Evolutionary conservation across 1,140 invertebrate genomes (phyloP), one percentile per base, ranked within the genome.

Genomic region (Rhagoletis pomonella): DNA sequence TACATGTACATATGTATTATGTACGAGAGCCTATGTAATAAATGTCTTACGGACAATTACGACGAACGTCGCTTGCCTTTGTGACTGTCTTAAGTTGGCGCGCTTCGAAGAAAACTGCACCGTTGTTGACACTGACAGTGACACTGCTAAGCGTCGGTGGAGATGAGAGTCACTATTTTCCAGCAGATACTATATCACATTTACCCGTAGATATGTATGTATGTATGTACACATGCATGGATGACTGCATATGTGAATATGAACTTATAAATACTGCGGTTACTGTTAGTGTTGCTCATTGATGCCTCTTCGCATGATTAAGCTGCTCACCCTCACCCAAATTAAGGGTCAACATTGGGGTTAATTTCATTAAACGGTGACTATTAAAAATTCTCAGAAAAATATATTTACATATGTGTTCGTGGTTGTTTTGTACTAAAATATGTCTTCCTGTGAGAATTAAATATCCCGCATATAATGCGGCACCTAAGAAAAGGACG

Each of bases 111-210:
- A 81, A 81, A 81, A 7, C 55, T 81, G 47, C 73, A 81, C 44
- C 73, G 47, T 47, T 55, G 73, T 7, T 81, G 73, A 55, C 73
- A 81, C 73, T 81, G 47, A 55, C 73, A 81, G 47, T 81, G 73
- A 81, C 73, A 81, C 44, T 58, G 73, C 55, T 58, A 81, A 81
- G 14, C n/a, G 50, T 55, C 55, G 14, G 73, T n/a, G 17, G 14
- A 10, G 73, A 81, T 55, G 73, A 19, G 50, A 19, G 17, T 81
- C 47, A 81, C 73, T 55, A 55, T 81, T 81, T 19, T 17, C 44
- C 73, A 81, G n/a, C n/a, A n/a, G n/a, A n/a, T n/a, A n/a, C n/a
- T n/a, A n/a, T n/a, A n/a, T n/a, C n/a, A n/a, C n/a, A n/a, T n/a
- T n/a, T n/a, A n/a, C n/a, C n/a, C n/a, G n/a, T n/a, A 55, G 0